Conservation (phyloP, 2,888 invertebrate genomes). For the Neoascia interrupta region DNA sequence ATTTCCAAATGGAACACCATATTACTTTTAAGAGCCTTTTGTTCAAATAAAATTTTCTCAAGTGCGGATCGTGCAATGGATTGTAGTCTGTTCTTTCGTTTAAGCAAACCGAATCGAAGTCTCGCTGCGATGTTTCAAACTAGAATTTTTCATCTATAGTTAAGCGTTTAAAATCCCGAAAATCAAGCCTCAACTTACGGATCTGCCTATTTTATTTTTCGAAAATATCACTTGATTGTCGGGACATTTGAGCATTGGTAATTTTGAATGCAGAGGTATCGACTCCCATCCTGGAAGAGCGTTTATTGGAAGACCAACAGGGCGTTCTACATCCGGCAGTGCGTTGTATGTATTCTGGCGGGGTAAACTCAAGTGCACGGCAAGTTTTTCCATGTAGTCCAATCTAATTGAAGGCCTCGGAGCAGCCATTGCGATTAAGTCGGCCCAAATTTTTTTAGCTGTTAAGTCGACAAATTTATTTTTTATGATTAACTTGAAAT, state of each 20-base stretch:
- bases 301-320: slow-evolving; percentile 76
- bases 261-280: slow-evolving; percentile 77
- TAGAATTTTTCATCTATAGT: no score
- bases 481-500: no score
- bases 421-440: no score
- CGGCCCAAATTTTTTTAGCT: no score
- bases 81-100: slow-evolving; percentile 80
- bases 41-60: slow-evolving; percentile 81
- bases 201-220: slow-evolving; percentile 78
- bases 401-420: no score
- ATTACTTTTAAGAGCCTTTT: slow-evolving; percentile 75
- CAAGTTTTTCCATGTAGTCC: slow-evolving; percentile 41
- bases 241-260: slow-evolving; percentile 79
- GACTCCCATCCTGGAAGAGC: slow-evolving; percentile 78
- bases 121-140: slow-evolving; percentile 73
- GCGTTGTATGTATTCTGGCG: slow-evolving; percentile 25
- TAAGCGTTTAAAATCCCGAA: no score
- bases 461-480: no score
- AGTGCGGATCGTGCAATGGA: slow-evolving; percentile 82
- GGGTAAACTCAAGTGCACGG: slow-evolving; percentile 12
- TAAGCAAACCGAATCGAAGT: slow-evolving; percentile 75
- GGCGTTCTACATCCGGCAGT: slow-evolving; percentile 36
- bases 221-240: slow-evolving; percentile 78
- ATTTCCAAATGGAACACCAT: no score
- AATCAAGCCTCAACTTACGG: slow-evolving; percentile 70